Evolutionary conservation across 1,140 invertebrate genomes (phyloP), one percentile per base, ranked within the genome.

Genomic region (Pogonomyrmex californicus): DNA sequence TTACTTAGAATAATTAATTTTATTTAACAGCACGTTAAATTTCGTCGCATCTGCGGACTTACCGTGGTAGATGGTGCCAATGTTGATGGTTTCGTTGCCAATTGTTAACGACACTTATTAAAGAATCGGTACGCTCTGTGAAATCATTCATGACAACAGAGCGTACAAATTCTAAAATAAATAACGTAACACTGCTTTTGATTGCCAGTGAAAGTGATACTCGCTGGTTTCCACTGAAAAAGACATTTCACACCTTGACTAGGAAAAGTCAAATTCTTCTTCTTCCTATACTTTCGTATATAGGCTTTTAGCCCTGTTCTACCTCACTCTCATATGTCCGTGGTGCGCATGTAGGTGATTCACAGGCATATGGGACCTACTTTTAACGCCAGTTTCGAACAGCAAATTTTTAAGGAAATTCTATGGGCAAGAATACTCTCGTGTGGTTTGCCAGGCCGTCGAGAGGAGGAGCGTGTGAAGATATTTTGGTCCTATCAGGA

Each of bases 91-190:
- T n/a, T 63, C 58, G 94, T 86, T 92, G 94, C 17, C 91, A 88
- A 91, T 93, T 92, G 88, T 94, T 92, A 68, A 89, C 89, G 94
- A 91, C 91, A 95, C 93, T 94, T 95, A 95, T 94, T 93, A 93
- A 94, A 95, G 94, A 95, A 95, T 95, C 94, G 87, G 93, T 94
- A 94, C 93, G 94, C 94, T 95, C 94, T 95, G 94, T 95, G 94
- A 95, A 90, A 94, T 93, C 89, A 63, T 91, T 92, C 88, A 88
- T 91, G 92, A 95, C 94, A 93, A 94, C 94, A 95, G 94, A 95
- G 94, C 94, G 94, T 95, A 95, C 94, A 93, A 95, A 95, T 95
- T 95, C 94, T 95, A 95, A 95, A 95, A 94, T 94, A 94, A 95
- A 94, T 95, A 94, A 93, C 93, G 83, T 91, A 94, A 93, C 93